These are phyloP conservation scores for Yponomeuta plumbellus DNA, from an alignment of 2,888 invertebrate species.

Conservation along the genomic window DNA sequence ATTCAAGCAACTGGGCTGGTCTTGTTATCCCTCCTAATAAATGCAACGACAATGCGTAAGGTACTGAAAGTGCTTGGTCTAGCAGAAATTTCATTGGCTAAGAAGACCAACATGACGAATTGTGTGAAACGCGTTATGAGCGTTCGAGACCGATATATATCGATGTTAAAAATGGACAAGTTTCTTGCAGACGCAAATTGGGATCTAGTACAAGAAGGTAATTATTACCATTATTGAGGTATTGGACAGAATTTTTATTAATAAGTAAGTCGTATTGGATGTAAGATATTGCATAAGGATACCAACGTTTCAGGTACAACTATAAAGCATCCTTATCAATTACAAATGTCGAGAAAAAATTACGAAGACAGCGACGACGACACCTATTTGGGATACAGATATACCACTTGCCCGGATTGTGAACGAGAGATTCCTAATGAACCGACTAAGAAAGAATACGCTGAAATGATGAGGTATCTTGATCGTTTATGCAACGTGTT, in stretches of 20 bases:
- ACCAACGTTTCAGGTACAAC: slow-evolving; percentile 50
- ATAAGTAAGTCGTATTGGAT: not conserved
- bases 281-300: too few relatives aligned
- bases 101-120: slow-evolving; percentile 75
- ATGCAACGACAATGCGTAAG: slow-evolving; percentile 73
- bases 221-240: not conserved
- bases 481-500: too few relatives aligned
- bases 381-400: slow-evolving; percentile 64
- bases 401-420: slow-evolving; percentile 75
- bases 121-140: slow-evolving; percentile 68
- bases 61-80: slow-evolving; percentile 71
- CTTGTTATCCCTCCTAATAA: slow-evolving; percentile 73
- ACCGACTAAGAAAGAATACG: slow-evolving; percentile 74
- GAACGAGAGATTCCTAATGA: slow-evolving; percentile 73
- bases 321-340: slow-evolving; percentile 77
- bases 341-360: slow-evolving; percentile 56
- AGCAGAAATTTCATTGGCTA: slow-evolving; percentile 67
- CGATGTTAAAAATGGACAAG: slow-evolving; percentile 78
- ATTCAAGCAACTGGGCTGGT: slow-evolving; percentile 77
- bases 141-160: slow-evolving; percentile 67
- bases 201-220: slow-evolving; percentile 70
- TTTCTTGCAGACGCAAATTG: slow-evolving; percentile 80
- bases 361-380: slow-evolving; percentile 66
- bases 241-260: not conserved
- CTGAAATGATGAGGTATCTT: slow-evolving; percentile 71